Evolutionary conservation across 1,140 invertebrate species (phyloP).

Genomic region (Cotesia typhae): DNA sequence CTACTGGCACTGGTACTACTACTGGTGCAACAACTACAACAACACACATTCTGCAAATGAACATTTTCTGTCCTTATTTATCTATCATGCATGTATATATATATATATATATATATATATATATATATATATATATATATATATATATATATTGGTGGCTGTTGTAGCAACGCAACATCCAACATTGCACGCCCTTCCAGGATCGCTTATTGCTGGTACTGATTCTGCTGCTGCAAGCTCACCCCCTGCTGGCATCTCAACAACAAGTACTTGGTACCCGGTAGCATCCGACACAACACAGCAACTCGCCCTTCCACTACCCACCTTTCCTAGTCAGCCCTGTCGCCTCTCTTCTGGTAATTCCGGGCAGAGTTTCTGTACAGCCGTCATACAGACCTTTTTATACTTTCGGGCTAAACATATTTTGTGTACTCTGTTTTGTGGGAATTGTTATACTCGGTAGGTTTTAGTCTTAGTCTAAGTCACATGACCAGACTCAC

Average conservation of each 20-base stretch:
- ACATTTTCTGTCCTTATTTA: conserved; percentile 27
- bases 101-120: too few relatives aligned
- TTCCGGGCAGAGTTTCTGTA: too few relatives aligned
- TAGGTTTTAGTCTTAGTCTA: too few relatives aligned
- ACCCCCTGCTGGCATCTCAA: conserved; percentile 58
- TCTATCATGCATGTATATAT: too few relatives aligned
- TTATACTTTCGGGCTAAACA: too few relatives aligned
- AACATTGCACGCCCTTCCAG: background rate
- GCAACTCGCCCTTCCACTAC: conserved; percentile 57
- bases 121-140: too few relatives aligned
- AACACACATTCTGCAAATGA: too few relatives aligned
- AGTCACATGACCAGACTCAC: too few relatives aligned
- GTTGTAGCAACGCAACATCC: background rate
- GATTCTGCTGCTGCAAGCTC: conserved; percentile 25
- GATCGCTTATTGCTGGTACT: conserved; percentile 6
- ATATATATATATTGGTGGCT: too few relatives aligned
- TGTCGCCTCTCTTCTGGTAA: conserved; percentile 23
- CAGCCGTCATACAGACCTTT: too few relatives aligned
- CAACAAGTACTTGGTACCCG: conserved; percentile 64
- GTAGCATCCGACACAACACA: conserved; percentile 64
- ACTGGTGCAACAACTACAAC: conserved; percentile 8
- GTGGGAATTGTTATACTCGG: too few relatives aligned
- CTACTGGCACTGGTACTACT: conserved; percentile 15
- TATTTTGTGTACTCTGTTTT: too few relatives aligned
- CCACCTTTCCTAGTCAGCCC: conserved; percentile 20